Evolutionary conservation across 1,140 invertebrate genomes (phyloP), one percentile per base, ranked within the genome.

Genomic region (Heliconius eleuchia): DNA sequence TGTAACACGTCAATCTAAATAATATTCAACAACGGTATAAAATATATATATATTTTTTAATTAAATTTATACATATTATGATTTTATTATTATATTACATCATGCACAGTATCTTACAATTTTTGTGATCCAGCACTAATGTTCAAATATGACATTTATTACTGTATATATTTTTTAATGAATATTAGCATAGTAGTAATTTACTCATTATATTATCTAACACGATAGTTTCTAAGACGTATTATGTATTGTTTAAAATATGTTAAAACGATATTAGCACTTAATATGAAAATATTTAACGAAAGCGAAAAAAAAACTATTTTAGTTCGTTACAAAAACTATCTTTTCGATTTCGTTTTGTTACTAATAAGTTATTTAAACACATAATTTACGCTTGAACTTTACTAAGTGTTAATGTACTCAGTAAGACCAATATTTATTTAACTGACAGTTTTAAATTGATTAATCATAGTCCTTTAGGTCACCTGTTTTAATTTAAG

Each of bases 381-480:
- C 55, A 8, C n/a, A 60, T 3, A 13, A 30, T 30, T 23, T 66
- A 16, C 27, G 23, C 52, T 57, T 74, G 73, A 74, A 37, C 16
- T 74, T 74, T 7, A 73, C 37, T 23, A 23, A 23, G 23, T 23
- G 23, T 23, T 23, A 23, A 23, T 23, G 23, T 23, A 23, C 23
- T 23, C 23, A 74, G 1, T 60, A n/a, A 18, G 46, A 23, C 3
- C 9, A 76, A 78, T 78, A 60, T 76, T 76, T 71, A 70, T 71
- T 46, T 57, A 39, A 74, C 37, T 27, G 57, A 27, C 23, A 30
- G 76, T 72, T 78, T 60, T 52, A 76, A 16, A 76, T 9, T 66
- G 71, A 80, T 80, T 52, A 23, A 76, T 80, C 70, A 76, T 37
- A 37, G 74, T 80, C 27, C 27, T 55, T 50, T 34, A 4, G 34